phyloP scores from a whole-genome alignment of 2,888 invertebrate genomes.

The Myathropa florea region DNA sequence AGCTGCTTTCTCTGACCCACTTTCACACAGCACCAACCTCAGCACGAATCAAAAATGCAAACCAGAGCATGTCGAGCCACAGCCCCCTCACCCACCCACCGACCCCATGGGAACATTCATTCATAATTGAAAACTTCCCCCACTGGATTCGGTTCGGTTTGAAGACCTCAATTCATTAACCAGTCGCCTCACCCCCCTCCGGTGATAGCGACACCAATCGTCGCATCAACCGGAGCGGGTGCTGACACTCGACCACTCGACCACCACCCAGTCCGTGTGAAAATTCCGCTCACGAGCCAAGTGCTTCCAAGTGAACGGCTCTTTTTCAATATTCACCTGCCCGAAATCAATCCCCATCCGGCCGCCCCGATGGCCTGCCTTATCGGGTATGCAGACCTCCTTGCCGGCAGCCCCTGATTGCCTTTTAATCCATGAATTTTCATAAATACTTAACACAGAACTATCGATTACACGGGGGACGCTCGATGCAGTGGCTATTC shows the following conservation, averaged over 20 bases:
- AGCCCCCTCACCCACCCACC: background rate
- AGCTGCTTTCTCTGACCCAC: background rate
- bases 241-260: too few species aligned
- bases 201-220: background rate
- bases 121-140: background rate
- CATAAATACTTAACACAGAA: conserved; percentile 23
- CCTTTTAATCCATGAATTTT: conserved; percentile 27
- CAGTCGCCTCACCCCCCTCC: background rate
- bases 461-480: conserved; percentile 12
- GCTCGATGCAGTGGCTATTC: background rate
- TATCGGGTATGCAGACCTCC: conserved; percentile 30
- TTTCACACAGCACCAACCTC: background rate
- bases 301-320: background rate
- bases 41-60: background rate
- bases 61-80: background rate
- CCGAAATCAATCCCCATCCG: background rate
- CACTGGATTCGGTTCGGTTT: too few species aligned
- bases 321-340: background rate
- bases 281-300: conserved; percentile 2
- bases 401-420: conserved; percentile 1
- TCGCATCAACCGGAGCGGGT: background rate
- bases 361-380: too few species aligned
- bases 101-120: background rate
- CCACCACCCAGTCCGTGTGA: background rate
- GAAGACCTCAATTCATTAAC: background rate